Evolutionary conservation across 2,888 invertebrate genomes (phyloP).

Genomic region (Agrochola macilenta): DNA sequence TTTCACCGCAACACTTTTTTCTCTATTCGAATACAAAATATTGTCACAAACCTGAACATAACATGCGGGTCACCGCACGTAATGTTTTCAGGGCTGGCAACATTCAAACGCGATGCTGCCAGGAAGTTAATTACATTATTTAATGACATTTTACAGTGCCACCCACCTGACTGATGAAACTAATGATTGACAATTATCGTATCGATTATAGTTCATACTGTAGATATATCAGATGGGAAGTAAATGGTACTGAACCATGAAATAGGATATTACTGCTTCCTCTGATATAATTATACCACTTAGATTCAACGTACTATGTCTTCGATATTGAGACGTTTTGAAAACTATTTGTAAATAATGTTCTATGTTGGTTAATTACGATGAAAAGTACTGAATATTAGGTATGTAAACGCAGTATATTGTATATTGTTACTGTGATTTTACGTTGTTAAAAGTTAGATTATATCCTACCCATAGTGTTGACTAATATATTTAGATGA

Average conservation of each 20-base stretch:
- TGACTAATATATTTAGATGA: slow-evolving; percentile 8
- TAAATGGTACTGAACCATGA: slow-evolving; percentile 36
- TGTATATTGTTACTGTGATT: not conserved
- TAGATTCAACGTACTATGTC: not conserved
- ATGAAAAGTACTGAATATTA: not conserved
- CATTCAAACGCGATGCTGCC: slow-evolving; percentile 59
- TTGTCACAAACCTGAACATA: slow-evolving; percentile 41
- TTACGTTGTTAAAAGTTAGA: not conserved
- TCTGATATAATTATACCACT: slow-evolving; percentile 7
- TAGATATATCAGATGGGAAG: slow-evolving; percentile 3
- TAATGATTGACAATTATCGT: slow-evolving; percentile 67
- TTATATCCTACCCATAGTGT: not conserved
- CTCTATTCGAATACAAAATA: slow-evolving; percentile 37
- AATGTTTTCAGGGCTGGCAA: slow-evolving; percentile 60
- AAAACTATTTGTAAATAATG: not conserved
- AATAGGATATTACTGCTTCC: slow-evolving; percentile 17
- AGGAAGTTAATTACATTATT: slow-evolving; percentile 66
- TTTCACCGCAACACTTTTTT: slow-evolving; percentile 33
- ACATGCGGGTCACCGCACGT: slow-evolving; percentile 51
- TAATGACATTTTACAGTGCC: slow-evolving; percentile 66
- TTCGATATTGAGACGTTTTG: not conserved
- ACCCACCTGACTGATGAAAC: slow-evolving; percentile 63
- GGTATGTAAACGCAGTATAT: not conserved
- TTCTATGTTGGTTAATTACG: not conserved
- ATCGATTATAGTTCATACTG: slow-evolving; percentile 36